A percentile compares a stretch with the other conserved stretches of the same genome.
These are phyloP conservation scores for Podarcis siculus DNA, from an alignment of 2,797 vertebrate species.

Conservation along the genomic window DNA sequence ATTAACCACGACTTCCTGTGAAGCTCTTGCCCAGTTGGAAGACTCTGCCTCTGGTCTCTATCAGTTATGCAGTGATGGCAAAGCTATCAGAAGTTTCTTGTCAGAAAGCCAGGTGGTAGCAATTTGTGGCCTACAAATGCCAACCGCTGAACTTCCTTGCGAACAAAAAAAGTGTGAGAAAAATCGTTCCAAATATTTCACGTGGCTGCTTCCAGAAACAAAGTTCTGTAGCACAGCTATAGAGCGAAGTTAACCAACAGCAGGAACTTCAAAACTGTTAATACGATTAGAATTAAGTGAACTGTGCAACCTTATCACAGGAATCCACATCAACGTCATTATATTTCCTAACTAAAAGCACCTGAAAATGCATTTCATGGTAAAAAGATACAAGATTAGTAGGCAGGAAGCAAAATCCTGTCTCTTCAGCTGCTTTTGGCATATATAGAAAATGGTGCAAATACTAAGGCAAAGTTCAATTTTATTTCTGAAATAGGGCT, in stretches of 20 bases:
- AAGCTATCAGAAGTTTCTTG: not conserved
- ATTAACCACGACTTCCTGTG: constrained; percentile 28
- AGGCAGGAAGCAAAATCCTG: not conserved
- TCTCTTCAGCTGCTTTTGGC: not conserved
- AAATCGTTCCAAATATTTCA: not conserved
- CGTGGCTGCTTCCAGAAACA: not conserved
- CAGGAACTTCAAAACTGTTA: not conserved
- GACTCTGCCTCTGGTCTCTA: not conserved
- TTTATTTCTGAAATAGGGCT: not conserved
- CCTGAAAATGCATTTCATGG: constrained; percentile 15
- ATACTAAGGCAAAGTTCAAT: not conserved
- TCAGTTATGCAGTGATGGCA: not conserved
- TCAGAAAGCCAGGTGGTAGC: constrained; percentile 1
- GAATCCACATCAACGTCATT: constrained; percentile 35
- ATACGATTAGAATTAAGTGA: constrained; percentile 5
- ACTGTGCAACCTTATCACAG: constrained; percentile 14
- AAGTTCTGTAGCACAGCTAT: not conserved
- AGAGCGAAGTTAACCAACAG: not conserved
- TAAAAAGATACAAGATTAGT: constrained; percentile 1
- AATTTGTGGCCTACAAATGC: not conserved
- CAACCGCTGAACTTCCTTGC: not conserved
- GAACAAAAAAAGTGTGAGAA: not conserved
- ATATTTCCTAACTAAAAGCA: constrained; percentile 45
- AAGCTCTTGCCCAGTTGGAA: constrained; percentile 8
- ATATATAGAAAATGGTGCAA: not conserved